These are phyloP conservation scores for Sebastes schlegelii DNA, from an alignment of 2,113 vertebrate genomes.

Conservation along the genomic window DNA sequence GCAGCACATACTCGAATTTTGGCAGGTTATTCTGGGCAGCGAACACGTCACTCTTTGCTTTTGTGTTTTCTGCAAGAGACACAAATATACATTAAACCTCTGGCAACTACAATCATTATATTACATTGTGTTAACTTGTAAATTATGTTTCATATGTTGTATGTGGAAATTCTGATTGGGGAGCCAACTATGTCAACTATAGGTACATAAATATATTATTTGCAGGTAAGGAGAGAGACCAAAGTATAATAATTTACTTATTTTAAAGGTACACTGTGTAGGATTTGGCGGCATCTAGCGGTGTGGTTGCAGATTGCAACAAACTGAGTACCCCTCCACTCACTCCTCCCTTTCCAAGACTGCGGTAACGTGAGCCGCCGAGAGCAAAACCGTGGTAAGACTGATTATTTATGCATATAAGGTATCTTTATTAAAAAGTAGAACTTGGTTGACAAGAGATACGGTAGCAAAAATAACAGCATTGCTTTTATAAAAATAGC, in stretches of 20 bases:
- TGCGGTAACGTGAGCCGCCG: no score
- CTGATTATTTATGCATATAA: neutral
- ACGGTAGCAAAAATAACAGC: neutral
- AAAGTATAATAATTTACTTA: neutral
- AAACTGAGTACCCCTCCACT: no score
- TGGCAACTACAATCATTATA: neutral
- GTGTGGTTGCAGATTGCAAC: no score
- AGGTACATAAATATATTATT: neutral
- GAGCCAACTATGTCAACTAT: neutral
- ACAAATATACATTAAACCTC: constrained; percentile 20
- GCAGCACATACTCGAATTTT: constrained; percentile 92
- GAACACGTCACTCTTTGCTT: constrained; percentile 90
- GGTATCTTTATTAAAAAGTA: constrained; percentile 2
- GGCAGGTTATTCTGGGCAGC: constrained; percentile 90
- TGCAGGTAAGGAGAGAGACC: neutral
- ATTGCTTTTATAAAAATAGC: neutral
- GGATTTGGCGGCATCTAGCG: no score
- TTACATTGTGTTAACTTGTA: neutral
- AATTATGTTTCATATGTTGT: neutral
- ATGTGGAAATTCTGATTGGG: neutral
- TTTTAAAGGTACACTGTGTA: neutral
- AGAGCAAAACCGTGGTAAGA: no score
- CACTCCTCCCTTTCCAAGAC: no score
- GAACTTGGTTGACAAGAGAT: neutral
- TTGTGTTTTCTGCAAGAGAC: constrained; percentile 89